These are phyloP conservation scores for Tanypteryx hageni DNA, from an alignment of 2,888 invertebrate genomes.

Conservation along the genomic window DNA sequence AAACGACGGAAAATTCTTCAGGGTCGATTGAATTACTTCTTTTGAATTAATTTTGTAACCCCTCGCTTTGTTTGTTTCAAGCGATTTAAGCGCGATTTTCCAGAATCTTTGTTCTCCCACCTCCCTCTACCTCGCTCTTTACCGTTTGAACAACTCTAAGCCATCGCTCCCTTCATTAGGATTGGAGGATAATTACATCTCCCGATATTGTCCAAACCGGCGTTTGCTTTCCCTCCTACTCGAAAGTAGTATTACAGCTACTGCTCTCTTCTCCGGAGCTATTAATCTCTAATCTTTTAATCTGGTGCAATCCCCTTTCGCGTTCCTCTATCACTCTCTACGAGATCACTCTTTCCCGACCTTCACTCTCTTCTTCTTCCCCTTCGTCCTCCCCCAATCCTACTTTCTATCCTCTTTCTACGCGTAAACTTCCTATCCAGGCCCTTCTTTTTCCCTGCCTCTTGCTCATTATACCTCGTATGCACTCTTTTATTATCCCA, in stretches of 20 bases:
- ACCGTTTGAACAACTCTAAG: not conserved
- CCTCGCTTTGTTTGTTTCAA: not conserved
- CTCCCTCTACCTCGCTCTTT: not conserved
- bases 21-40: no score
- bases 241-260: not conserved
- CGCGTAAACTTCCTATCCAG: not conserved
- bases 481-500: no score
- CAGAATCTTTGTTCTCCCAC: no score
- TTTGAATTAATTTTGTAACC: no score
- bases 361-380: not conserved
- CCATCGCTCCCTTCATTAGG: not conserved
- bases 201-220: not conserved
- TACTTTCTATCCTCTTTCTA: not conserved
- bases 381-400: not conserved
- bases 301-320: not conserved
- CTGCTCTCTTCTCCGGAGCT: not conserved
- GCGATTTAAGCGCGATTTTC: not conserved
- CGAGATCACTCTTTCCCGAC: not conserved
- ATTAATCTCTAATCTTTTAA: slow-evolving; percentile 18
- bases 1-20: no score
- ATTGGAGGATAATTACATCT: not conserved
- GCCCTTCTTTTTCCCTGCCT: not conserved
- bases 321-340: not conserved
- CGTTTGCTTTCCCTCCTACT: not conserved
- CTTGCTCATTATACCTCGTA: not conserved